phyloP scores from a whole-genome alignment of 2,888 invertebrate genomes.

The Zele albiditarsus region DNA sequence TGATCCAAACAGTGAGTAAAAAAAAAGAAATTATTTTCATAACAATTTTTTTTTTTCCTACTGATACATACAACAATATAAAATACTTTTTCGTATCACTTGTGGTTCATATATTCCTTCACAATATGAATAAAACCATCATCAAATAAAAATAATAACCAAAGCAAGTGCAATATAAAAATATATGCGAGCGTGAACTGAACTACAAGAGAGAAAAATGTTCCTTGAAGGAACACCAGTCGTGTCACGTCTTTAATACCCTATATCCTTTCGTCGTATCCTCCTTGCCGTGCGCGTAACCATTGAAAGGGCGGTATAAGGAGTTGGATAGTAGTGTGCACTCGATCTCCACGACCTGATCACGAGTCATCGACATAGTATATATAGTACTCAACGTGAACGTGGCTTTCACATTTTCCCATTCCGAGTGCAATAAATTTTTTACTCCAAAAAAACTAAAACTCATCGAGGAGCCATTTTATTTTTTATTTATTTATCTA shows the following conservation, averaged over 20 bases:
- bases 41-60: background rate
- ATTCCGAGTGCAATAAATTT: background rate
- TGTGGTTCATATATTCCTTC: background rate
- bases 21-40: conserved; percentile 1
- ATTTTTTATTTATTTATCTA: background rate
- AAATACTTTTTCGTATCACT: background rate
- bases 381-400: background rate
- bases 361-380: conserved; percentile 5
- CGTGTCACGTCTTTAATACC: conserved; percentile 62
- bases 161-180: background rate
- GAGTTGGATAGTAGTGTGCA: background rate
- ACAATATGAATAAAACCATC: background rate
- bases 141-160: conserved; percentile 15
- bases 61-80: background rate
- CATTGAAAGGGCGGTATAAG: background rate
- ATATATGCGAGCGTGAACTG: conserved; percentile 7
- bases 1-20: conserved; percentile 84
- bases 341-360: conserved; percentile 6
- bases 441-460: background rate
- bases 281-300: background rate
- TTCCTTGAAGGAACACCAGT: conserved; percentile 46
- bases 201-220: conserved; percentile 14
- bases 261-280: conserved; percentile 36
- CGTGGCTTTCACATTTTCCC: conserved; percentile 2
- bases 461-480: background rate